Percentiles rank a stretch among this genome's conserved stretches.
These are phyloP conservation scores for Xestobium rufovillosum DNA, from an alignment of 2,888 invertebrate genomes.

Conservation along the genomic window DNA sequence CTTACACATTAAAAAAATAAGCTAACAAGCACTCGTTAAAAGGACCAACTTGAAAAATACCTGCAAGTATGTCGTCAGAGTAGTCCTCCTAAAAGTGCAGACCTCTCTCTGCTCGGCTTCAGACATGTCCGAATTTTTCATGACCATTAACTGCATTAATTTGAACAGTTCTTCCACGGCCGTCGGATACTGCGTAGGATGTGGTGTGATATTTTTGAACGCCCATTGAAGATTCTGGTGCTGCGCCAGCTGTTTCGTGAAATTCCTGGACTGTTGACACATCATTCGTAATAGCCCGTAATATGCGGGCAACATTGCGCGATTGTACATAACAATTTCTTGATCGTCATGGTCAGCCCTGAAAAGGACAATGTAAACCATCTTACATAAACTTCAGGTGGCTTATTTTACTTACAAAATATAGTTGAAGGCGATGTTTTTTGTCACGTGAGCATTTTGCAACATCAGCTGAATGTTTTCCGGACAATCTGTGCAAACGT, in stretches of 20 bases:
- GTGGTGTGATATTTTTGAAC: slow-evolving; percentile 93
- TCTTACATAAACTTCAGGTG: no score
- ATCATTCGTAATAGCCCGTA: slow-evolving; percentile 84
- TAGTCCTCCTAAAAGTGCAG: slow-evolving; percentile 75
- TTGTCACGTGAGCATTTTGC: slow-evolving; percentile 78
- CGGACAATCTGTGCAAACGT: slow-evolving; percentile 84
- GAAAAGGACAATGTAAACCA: slow-evolving; percentile 24
- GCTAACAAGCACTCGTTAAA: no score
- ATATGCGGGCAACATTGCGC: slow-evolving; percentile 88
- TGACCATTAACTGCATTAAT: slow-evolving; percentile 80
- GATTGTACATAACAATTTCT: slow-evolving; percentile 89
- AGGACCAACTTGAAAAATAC: no score
- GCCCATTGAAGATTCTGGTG: slow-evolving; percentile 97
- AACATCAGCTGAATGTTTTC: slow-evolving; percentile 87
- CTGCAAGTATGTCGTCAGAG: slow-evolving; percentile 81
- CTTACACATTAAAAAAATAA: no score
- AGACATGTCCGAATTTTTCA: slow-evolving; percentile 70
- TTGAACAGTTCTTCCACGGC: slow-evolving; percentile 90
- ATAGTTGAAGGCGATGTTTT: slow-evolving; percentile 94
- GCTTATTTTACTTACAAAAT: slow-evolving; percentile 83
- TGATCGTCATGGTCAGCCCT: slow-evolving; percentile 96
- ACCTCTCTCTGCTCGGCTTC: slow-evolving; percentile 76
- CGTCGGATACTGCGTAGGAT: slow-evolving; percentile 86
- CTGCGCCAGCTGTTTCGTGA: slow-evolving; percentile 78
- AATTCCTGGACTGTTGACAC: slow-evolving; percentile 79